phyloP scores from a whole-genome alignment of 2,888 invertebrate species.

The Lasioglossum vierecki region DNA sequence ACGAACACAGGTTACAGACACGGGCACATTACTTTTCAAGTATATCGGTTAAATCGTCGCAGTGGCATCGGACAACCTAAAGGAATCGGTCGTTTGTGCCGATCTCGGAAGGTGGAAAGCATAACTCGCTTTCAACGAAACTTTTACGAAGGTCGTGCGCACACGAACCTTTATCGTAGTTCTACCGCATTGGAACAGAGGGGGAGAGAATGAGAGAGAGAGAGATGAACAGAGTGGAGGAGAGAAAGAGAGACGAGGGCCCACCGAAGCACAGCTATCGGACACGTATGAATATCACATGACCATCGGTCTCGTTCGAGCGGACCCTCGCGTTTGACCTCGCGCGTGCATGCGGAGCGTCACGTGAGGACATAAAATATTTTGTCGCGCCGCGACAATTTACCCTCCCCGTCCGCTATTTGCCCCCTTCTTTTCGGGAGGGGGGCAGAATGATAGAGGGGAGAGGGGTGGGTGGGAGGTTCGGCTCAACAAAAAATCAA shows the following conservation, averaged over 20 bases:
- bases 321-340: conserved; percentile 16
- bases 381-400: conserved; percentile 28
- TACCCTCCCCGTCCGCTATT: not conserved
- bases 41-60: not conserved
- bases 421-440: not conserved
- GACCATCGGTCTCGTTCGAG: conserved; percentile 23
- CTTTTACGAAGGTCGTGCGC: conserved; percentile 2
- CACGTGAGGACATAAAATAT: conserved; percentile 58
- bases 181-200: not conserved
- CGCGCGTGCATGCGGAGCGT: conserved; percentile 9
- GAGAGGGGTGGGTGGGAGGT: not conserved
- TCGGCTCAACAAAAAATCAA: conserved; percentile 58
- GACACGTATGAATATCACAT: conserved; percentile 46
- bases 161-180: not conserved
- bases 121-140: not conserved
- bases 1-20: not conserved
- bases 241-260: not conserved
- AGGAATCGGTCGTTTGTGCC: not conserved
- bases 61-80: not conserved
- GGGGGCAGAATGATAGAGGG: not conserved
- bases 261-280: conserved; percentile 1
- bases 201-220: not conserved
- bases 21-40: too few species aligned
- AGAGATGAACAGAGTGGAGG: not conserved
- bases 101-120: not conserved